Evolutionary conservation across 2,113 vertebrate genomes (phyloP).

Genomic region (Amphiprion percula): DNA sequence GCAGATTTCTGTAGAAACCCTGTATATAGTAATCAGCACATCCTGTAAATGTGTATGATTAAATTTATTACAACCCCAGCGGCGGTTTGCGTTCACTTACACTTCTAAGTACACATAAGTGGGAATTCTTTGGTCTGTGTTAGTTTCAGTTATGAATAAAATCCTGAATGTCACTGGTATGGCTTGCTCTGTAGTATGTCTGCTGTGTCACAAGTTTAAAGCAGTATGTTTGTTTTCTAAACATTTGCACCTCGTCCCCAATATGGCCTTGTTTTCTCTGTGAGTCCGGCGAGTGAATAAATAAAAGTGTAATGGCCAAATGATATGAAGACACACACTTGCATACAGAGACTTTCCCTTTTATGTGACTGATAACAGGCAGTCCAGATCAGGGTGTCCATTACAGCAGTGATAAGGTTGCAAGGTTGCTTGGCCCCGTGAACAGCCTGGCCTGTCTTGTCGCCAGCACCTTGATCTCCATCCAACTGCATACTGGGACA

Average conservation of each 20-base stretch:
- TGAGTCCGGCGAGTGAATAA: neutral
- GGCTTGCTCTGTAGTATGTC: too few species aligned
- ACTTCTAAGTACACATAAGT: too few species aligned
- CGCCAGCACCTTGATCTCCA: constrained; percentile 72
- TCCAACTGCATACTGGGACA: constrained; percentile 77
- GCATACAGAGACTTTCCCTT: constrained; percentile 21
- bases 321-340: neutral
- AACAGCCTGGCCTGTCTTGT: constrained; percentile 57
- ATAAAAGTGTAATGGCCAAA: neutral
- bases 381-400: constrained; percentile 50
- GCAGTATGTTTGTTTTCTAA: neutral
- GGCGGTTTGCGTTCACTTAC: too few species aligned
- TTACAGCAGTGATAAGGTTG: constrained; percentile 65
- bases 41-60: too few species aligned
- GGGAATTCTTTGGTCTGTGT: too few species aligned
- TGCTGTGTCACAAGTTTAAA: too few species aligned
- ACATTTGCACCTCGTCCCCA: neutral
- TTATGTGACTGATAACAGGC: constrained; percentile 35
- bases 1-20: too few species aligned
- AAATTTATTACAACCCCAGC: too few species aligned
- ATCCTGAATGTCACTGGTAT: too few species aligned
- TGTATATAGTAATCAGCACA: too few species aligned
- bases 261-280: neutral
- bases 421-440: constrained; percentile 49
- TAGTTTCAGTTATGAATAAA: too few species aligned